These are phyloP conservation scores for Epizoanthus stellaris DNA, from an alignment of 92 coral and sea anemone genomes.

Conservation along the genomic window DNA sequence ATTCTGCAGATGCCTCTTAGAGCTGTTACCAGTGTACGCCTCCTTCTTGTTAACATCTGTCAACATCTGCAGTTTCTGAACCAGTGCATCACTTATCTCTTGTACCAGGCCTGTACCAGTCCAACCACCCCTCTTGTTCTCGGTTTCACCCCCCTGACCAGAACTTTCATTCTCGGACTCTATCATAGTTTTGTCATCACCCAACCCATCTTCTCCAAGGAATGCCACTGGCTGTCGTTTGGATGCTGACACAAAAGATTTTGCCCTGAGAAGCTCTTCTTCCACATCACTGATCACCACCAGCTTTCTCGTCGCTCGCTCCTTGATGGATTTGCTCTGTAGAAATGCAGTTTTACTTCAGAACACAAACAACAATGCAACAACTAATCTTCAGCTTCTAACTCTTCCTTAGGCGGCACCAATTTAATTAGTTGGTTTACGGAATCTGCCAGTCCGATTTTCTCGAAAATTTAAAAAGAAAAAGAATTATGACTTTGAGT, in stretches of 20 bases:
- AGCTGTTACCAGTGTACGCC: not conserved
- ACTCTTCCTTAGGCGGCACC: too few species aligned
- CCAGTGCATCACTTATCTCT: slow-evolving; percentile 24
- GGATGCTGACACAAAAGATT: slow-evolving; percentile 78
- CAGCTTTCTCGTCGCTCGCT: slow-evolving; percentile 55
- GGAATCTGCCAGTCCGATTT: too few species aligned
- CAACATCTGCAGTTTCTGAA: slow-evolving; percentile 29
- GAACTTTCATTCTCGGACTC: slow-evolving; percentile 23
- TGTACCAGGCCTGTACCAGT: slow-evolving; percentile 12
- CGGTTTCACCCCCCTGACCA: slow-evolving; percentile 9
- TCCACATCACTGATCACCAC: slow-evolving; percentile 67
- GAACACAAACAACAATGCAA: too few species aligned
- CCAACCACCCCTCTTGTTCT: slow-evolving; percentile 36
- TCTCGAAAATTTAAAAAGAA: too few species aligned
- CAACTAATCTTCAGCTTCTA: too few species aligned
- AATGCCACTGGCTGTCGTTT: slow-evolving; percentile 48
- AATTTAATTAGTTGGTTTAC: too few species aligned
- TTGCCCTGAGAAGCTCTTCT: slow-evolving; percentile 81
- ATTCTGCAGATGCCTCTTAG: slow-evolving; percentile 14
- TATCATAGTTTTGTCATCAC: not conserved
- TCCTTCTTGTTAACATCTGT: slow-evolving; percentile 23
- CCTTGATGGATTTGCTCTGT: slow-evolving; percentile 59
- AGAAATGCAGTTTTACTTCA: not conserved
- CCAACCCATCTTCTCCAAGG: not conserved
- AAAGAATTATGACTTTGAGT: too few species aligned